Evolutionary conservation across 2,888 invertebrate genomes (phyloP), one percentile per base, ranked within the genome.

Genomic region (Rhingia rostrata): DNA sequence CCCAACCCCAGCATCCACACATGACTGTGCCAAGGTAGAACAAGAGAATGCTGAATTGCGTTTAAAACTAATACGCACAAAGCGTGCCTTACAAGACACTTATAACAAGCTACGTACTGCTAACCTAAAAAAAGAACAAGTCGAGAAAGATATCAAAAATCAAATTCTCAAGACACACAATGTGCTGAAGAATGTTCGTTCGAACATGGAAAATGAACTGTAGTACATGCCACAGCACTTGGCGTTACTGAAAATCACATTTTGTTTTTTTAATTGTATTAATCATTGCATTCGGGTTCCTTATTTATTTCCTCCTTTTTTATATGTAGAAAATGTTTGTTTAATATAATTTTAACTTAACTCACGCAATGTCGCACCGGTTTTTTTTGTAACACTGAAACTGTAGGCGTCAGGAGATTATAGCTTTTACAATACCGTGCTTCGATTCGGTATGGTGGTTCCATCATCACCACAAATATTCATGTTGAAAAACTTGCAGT

Each of bases 111-210:
- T 97, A 61, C 95, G 95, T 87, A 93, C 94, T 10, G 95, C 96
- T 56, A 96, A 96, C 90, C 94, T 95, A 90, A 94, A 95, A 87
- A 97, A 97, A 90, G 94, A 95, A 89, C 95, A 95, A 90, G 95
- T 97, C 41, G 96, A 97, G 90, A 95, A 95, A 88, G 96, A 96
- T 53, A 96, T 97, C 89, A 95, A 95, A 90, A 94, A 94, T 88
- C 95, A 96, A 91, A 94, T 96, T 88, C 94, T 95, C 89, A 95
- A 95, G 92, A 96, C 96, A 32, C 95, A 95, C 87, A 94, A 94
- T 87, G 95, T 96, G 60, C 92, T 96, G 81, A 94, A 95, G 80
- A 94, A 94, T 91, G 96, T 95, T 47, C 94, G 95, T 86, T 95
- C 94, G 74, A 95, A 95, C 89, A 93, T 96, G 90, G 95, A 95